Evolutionary conservation across 2,888 invertebrate genomes (phyloP).

Genomic region (Polyommatus iphigenia): DNA sequence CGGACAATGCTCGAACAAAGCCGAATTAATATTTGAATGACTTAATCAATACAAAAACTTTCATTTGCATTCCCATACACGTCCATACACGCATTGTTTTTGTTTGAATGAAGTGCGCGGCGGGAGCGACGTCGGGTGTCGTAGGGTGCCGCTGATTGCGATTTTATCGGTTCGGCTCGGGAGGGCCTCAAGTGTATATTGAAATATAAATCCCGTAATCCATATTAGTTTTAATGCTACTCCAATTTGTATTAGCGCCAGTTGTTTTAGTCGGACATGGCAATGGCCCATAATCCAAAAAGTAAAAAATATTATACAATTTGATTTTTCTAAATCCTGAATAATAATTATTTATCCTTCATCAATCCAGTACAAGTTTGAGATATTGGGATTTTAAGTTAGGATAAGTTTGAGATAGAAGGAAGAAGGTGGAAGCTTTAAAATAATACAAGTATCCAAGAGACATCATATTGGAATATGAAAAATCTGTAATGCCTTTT

Average conservation of each 20-base stretch:
- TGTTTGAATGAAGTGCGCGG: constrained; percentile 58
- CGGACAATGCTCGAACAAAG: constrained; percentile 60
- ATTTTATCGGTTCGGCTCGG: constrained; percentile 73
- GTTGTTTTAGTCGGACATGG: constrained; percentile 6
- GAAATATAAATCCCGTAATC: constrained; percentile 49
- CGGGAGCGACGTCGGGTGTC: constrained; percentile 67
- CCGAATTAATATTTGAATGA: constrained; percentile 71
- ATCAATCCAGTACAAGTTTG: background rate
- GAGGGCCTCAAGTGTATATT: constrained; percentile 56
- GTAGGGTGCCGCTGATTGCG: constrained; percentile 71
- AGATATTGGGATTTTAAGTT: background rate
- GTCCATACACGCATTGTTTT: constrained; percentile 72
- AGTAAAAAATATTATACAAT: background rate
- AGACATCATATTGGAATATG: background rate
- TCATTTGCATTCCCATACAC: constrained; percentile 72
- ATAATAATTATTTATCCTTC: background rate
- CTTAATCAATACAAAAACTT: constrained; percentile 77
- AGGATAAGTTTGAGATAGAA: too few species aligned
- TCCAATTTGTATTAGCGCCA: constrained; percentile 30
- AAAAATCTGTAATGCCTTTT: background rate
- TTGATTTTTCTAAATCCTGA: background rate
- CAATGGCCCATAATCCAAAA: background rate
- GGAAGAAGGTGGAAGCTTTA: background rate
- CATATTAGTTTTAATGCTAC: constrained; percentile 37
- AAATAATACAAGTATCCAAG: background rate